Conservation (phyloP, 35 echinoderm and acorn worm species). For the Lytechinus pictus region DNA sequence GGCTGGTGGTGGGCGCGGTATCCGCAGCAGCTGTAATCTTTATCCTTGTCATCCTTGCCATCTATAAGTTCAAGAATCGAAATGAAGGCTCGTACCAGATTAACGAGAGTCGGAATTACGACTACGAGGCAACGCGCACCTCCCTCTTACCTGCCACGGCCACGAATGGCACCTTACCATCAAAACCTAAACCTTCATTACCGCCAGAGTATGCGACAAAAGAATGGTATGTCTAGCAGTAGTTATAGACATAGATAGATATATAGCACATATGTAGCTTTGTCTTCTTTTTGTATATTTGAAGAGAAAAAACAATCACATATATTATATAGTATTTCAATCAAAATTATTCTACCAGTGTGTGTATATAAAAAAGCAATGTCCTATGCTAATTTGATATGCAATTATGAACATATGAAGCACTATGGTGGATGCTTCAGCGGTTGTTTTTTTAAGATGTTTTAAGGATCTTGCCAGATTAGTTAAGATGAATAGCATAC, state of each 20-base stretch:
- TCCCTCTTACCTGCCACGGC: conserved; percentile 74
- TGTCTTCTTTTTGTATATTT: conserved; percentile 57
- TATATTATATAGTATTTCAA: conserved; percentile 32
- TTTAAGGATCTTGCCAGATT: conserved; percentile 21
- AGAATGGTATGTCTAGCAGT: conserved; percentile 91
- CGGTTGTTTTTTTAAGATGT: not conserved
- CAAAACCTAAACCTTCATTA: conserved; percentile 93
- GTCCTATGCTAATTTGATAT: conserved; percentile 12
- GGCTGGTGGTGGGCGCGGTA: conserved; percentile 82
- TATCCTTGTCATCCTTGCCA: conserved; percentile 72
- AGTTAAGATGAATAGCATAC: not conserved
- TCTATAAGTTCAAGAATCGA: conserved; percentile 96
- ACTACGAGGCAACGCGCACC: conserved; percentile 75
- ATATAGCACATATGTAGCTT: conserved; percentile 28
- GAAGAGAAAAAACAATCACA: conserved; percentile 20
- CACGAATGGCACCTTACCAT: conserved; percentile 83
- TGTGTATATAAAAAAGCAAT: conserved; percentile 19
- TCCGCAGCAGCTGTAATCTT: conserved; percentile 80
- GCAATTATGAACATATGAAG: not conserved
- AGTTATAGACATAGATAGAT: conserved; percentile 36
- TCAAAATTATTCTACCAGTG: conserved; percentile 32
- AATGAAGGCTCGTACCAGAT: conserved; percentile 99
- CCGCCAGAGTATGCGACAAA: conserved; percentile 95
- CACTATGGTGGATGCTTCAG: not conserved
- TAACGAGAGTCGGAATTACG: conserved; percentile 97